Percentiles rank a stretch among this genome's conserved stretches.
Conservation (phyloP, 2,888 invertebrate species). For the Leptinotarsa peninsularis region DNA sequence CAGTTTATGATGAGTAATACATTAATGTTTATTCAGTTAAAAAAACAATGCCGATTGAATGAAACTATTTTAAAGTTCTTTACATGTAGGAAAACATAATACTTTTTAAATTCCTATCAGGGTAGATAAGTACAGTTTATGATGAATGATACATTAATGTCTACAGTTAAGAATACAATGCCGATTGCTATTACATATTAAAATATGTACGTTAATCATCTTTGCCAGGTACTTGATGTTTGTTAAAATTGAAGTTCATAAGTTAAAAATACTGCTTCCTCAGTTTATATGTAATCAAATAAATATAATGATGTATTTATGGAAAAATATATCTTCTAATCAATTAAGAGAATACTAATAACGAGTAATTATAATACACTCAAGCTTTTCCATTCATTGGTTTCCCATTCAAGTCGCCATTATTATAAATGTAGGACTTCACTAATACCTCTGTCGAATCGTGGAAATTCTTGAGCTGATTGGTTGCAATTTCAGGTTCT, state of each 20-base stretch:
- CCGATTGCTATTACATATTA: not conserved
- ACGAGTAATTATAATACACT: constrained; percentile 38
- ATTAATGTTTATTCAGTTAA: not conserved
- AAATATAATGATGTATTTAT: constrained; percentile 24
- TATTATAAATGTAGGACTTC: constrained; percentile 44
- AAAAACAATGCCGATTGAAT: not conserved
- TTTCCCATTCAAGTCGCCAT: constrained; percentile 48
- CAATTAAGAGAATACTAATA: constrained; percentile 35
- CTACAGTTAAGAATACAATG: constrained; percentile 1
- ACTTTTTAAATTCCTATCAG: not conserved
- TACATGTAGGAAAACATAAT: not conserved
- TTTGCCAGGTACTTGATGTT: constrained; percentile 9
- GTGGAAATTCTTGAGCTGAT: not conserved
- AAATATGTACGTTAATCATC: not conserved
- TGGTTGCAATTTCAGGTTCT: constrained; percentile 29
- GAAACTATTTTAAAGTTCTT: too few relatives aligned
- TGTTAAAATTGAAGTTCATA: not conserved
- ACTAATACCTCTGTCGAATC: constrained; percentile 23
- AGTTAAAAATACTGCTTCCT: constrained; percentile 19
- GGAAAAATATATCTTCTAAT: constrained; percentile 15
- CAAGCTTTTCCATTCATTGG: constrained; percentile 52
- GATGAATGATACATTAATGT: constrained; percentile 9
- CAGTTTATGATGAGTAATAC: constrained; percentile 13
- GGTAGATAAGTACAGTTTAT: constrained; percentile 9
- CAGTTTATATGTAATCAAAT: constrained; percentile 4